Percentiles rank a stretch among this genome's conserved stretches.
Evolutionary conservation across 2,797 vertebrate genomes (phyloP).

Genomic region (Spinus pinus): DNA sequence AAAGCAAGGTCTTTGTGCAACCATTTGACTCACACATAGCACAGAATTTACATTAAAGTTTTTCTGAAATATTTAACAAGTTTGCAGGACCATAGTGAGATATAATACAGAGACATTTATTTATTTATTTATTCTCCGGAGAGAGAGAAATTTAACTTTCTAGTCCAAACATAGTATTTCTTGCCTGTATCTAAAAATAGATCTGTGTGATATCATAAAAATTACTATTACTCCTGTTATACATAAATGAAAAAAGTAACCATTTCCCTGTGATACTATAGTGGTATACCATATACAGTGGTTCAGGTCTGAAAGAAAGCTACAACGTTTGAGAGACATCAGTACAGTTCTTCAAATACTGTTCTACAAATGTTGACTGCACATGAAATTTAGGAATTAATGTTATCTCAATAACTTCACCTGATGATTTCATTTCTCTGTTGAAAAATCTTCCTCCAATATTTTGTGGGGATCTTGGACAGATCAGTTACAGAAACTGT

Average conservation of each 20-base stretch:
- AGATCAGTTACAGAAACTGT: neutral
- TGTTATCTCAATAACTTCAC: neutral
- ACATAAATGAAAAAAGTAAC: neutral
- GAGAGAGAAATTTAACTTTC: neutral
- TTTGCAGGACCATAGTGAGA: neutral
- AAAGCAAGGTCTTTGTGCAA: neutral
- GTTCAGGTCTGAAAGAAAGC: neutral
- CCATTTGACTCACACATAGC: neutral
- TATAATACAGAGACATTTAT: neutral
- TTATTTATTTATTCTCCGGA: neutral
- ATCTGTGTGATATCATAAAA: neutral
- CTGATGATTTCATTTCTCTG: neutral
- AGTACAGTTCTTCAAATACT: neutral
- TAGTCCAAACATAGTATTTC: neutral
- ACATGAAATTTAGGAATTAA: neutral
- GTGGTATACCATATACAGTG: neutral
- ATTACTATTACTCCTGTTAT: neutral
- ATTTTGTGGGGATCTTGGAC: neutral
- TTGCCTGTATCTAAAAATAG: neutral
- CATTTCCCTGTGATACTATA: neutral
- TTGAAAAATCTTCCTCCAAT: neutral
- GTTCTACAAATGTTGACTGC: neutral
- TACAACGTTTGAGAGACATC: neutral
- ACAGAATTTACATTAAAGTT: neutral
- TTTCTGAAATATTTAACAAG: neutral